phyloP scores from a whole-genome alignment of 2,888 invertebrate genomes.

The Heliconius charithonia region DNA sequence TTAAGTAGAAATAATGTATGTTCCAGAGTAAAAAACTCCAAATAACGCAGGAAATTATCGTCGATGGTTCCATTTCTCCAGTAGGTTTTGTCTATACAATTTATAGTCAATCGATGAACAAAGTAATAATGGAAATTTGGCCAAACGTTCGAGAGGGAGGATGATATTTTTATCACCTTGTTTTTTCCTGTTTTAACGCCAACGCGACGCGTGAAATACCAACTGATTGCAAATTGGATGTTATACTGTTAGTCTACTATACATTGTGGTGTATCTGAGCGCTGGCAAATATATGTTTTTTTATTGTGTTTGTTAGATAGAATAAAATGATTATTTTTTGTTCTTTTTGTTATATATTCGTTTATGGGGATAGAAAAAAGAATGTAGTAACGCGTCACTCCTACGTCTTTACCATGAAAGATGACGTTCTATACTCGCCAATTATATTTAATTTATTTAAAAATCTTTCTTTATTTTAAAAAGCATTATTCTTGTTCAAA shows the following conservation, averaged over 20 bases:
- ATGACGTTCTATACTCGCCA: no score
- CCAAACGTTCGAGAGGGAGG: background rate
- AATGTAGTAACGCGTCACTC: no score
- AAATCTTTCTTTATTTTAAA: no score
- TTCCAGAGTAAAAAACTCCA: background rate
- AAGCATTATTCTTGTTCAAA: no score
- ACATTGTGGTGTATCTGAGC: background rate
- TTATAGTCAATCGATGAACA: background rate
- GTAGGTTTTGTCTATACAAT: background rate
- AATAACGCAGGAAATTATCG: background rate
- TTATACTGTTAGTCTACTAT: constrained; percentile 1
- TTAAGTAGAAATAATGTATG: background rate
- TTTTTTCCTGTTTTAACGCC: constrained; percentile 22
- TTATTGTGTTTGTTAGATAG: no score
- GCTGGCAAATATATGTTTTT: background rate
- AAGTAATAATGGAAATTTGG: background rate
- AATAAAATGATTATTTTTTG: no score
- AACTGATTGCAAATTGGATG: constrained; percentile 18
- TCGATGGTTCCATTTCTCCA: background rate
- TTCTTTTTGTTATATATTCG: no score
- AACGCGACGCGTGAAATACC: constrained; percentile 11
- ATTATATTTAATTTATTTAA: no score
- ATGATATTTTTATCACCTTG: constrained; percentile 4
- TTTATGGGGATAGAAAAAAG: no score
- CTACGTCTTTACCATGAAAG: no score